Conservation (phyloP, 53 echinoderm and acorn worm species). For the Glandiceps talaboti region DNA sequence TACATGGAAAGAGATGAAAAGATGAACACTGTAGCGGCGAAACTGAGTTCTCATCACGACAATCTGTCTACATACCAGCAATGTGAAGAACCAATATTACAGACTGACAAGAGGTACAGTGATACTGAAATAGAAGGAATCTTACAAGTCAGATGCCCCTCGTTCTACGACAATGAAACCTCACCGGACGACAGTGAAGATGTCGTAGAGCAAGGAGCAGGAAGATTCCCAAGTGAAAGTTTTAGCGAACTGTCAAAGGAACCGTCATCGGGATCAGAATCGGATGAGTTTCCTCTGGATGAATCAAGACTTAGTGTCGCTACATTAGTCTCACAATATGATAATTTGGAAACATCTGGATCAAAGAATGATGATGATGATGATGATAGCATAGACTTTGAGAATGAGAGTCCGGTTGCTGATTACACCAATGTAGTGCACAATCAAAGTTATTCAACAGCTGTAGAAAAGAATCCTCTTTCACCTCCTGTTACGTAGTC, state of each 20-base stretch:
- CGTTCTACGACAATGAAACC: neutral
- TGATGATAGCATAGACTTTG: neutral
- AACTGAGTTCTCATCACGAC: slow-evolving; percentile 3
- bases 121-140: neutral
- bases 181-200: neutral
- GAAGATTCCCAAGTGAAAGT: neutral
- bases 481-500: too few species aligned
- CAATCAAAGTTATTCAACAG: neutral
- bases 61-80: neutral
- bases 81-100: neutral
- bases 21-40: slow-evolving; percentile 3
- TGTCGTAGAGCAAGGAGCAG: neutral
- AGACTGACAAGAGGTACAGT: neutral
- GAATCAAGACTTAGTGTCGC: slow-evolving; percentile 10
- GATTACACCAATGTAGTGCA: neutral
- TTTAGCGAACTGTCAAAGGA: neutral
- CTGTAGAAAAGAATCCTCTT: neutral
- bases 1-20: neutral
- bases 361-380: neutral
- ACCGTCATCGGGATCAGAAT: neutral
- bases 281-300: neutral
- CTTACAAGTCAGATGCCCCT: neutral
- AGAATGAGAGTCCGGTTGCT: neutral
- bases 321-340: slow-evolving; percentile 31
- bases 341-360: slow-evolving; percentile 23